Evolutionary conservation across 2,113 vertebrate species (phyloP).

Genomic region (Apteryx owenii): DNA sequence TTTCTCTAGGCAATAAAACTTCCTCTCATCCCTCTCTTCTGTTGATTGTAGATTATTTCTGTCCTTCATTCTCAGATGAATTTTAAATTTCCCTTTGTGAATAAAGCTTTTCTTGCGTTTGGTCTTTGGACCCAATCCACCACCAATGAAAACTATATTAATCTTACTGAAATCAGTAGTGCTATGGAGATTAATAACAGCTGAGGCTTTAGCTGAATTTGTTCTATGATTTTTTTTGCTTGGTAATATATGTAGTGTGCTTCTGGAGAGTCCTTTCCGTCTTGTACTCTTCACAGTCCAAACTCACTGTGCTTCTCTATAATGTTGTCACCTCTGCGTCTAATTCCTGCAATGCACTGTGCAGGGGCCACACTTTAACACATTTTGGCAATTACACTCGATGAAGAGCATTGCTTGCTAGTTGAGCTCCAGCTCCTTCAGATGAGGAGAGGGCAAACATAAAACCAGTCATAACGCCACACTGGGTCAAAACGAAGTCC

Average conservation of each 20-base stretch:
- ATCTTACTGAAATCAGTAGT: neutral
- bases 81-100: neutral
- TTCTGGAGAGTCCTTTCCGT: neutral
- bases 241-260: too few relatives aligned
- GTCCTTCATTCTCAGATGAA: neutral
- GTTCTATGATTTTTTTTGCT: neutral
- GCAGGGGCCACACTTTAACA: neutral
- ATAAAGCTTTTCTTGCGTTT: conserved; percentile 8
- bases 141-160: neutral
- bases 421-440: neutral
- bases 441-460: neutral
- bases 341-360: fast-evolving
- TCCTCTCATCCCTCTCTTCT: neutral
- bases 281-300: neutral
- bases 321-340: neutral
- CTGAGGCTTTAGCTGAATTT: neutral
- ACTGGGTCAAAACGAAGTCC: too few relatives aligned
- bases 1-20: conserved; percentile 30
- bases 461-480: too few relatives aligned
- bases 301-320: fast-evolving
- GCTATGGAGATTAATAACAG: neutral
- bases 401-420: neutral
- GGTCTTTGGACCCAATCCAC: neutral
- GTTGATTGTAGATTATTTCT: neutral
- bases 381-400: neutral